A percentile compares a stretch with the other conserved stretches of the same genome.
phyloP scores from a whole-genome alignment of 2,113 vertebrate species.

The Platanista minor region DNA sequence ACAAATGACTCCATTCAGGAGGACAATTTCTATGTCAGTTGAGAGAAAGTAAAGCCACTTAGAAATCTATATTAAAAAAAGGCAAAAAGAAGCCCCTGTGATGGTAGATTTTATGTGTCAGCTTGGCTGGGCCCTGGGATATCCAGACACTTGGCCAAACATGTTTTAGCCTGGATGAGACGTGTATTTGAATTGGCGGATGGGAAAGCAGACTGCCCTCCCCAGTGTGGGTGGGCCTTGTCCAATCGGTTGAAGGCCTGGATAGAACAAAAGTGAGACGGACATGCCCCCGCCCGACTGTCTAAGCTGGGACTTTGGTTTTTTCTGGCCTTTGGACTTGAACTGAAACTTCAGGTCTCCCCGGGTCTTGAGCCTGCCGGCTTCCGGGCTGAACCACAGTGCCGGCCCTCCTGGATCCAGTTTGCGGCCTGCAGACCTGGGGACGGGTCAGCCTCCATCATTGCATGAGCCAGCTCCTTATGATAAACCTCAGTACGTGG shows the following conservation, averaged over 20 bases:
- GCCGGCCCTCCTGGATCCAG: background rate
- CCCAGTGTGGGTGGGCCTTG: background rate
- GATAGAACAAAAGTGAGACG: background rate
- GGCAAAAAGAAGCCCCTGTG: background rate
- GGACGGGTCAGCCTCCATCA: background rate
- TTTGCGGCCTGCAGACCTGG: background rate
- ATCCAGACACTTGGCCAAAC: background rate
- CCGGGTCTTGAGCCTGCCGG: background rate
- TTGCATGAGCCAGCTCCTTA: fast-evolving
- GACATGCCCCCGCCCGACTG: too few relatives aligned
- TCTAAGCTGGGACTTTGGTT: background rate
- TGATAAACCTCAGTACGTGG: background rate
- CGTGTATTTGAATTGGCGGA: background rate
- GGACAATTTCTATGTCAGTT: background rate
- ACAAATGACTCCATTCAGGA: background rate
- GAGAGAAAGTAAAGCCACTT: background rate
- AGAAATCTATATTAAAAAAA: background rate
- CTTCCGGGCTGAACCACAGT: background rate
- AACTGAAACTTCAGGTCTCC: background rate
- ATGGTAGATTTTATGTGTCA: fast-evolving
- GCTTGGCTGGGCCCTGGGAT: background rate
- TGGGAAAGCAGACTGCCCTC: background rate
- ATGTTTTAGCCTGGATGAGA: background rate
- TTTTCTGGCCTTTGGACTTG: background rate
- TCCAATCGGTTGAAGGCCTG: background rate